Evolutionary conservation across 2,113 vertebrate genomes (phyloP).

Genomic region (Reinhardtius hippoglossoides): DNA sequence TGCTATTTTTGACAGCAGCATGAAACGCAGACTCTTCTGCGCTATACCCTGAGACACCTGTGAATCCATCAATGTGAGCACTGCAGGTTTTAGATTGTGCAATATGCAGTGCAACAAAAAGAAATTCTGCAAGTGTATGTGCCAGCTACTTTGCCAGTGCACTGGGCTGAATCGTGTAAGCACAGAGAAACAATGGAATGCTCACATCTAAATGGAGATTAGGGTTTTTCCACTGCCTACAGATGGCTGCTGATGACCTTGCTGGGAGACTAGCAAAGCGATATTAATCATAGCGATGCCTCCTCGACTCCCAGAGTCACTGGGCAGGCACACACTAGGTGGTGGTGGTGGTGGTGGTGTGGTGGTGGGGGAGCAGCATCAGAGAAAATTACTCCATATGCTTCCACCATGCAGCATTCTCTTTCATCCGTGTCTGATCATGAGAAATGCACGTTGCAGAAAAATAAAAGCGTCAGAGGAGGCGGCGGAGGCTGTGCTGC

Average conservation of each 20-base stretch:
- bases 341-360: slow-evolving; percentile 22
- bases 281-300: slow-evolving; percentile 58
- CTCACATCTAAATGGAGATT: slow-evolving; percentile 54
- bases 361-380: slow-evolving; percentile 15
- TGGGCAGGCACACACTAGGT: slow-evolving; percentile 39
- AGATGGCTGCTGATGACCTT: slow-evolving; percentile 72
- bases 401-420: slow-evolving; percentile 54
- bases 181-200: slow-evolving; percentile 39
- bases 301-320: slow-evolving; percentile 43
- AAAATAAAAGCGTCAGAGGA: slow-evolving; percentile 22
- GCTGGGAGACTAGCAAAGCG: slow-evolving; percentile 52
- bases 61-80: slow-evolving; percentile 6
- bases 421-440: slow-evolving; percentile 50
- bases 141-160: slow-evolving; percentile 36
- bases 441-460: not conserved
- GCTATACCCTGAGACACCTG: not conserved
- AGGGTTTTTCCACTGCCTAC: slow-evolving; percentile 41
- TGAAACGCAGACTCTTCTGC: not conserved
- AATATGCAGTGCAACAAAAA: slow-evolving; percentile 10
- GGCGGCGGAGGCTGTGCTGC: slow-evolving; percentile 38
- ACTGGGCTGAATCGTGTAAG: slow-evolving; percentile 42
- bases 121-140: not conserved
- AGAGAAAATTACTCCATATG: slow-evolving; percentile 60
- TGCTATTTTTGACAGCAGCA: slow-evolving; percentile 25
- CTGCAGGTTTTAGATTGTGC: slow-evolving; percentile 1